Percentiles rank a stretch among this genome's conserved stretches.
These are phyloP conservation scores for Drosophila testacea DNA, from an alignment of 2,888 invertebrate species.

Conservation along the genomic window DNA sequence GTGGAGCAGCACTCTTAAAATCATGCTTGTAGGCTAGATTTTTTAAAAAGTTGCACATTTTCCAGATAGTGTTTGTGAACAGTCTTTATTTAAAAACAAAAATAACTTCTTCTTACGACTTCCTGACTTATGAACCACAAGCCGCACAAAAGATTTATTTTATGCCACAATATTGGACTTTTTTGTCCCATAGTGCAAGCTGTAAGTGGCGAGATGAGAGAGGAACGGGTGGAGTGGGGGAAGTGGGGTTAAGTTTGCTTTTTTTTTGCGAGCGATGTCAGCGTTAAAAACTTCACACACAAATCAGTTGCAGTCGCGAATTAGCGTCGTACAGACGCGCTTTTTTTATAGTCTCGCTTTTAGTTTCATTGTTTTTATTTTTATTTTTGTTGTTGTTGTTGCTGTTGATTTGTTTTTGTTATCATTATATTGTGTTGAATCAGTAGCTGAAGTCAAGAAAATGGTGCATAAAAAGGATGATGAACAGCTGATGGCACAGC, in stretches of 20 bases:
- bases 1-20: too few relatives aligned
- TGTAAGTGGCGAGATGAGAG: background rate
- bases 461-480: conserved; percentile 65
- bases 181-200: background rate
- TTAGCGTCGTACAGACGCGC: conserved; percentile 73
- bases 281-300: conserved; percentile 59
- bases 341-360: conserved; percentile 36
- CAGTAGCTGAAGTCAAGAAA: background rate
- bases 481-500: conserved; percentile 64
- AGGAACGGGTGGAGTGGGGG: background rate
- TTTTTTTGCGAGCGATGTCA: conserved; percentile 43
- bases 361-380: conserved; percentile 8
- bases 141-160: too few relatives aligned
- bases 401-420: conserved; percentile 13
- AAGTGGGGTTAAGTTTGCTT: background rate
- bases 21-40: too few relatives aligned
- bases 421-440: background rate
- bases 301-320: conserved; percentile 79
- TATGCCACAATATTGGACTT: too few relatives aligned
- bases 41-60: too few relatives aligned
- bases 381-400: conserved; percentile 16
- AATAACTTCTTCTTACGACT: too few relatives aligned
- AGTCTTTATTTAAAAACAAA: too few relatives aligned
- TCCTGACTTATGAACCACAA: too few relatives aligned
- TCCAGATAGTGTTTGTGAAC: too few relatives aligned